Base-by-base conservation (phyloP, 2,797 vertebrate species). In the Xenopus petersii region DNA sequence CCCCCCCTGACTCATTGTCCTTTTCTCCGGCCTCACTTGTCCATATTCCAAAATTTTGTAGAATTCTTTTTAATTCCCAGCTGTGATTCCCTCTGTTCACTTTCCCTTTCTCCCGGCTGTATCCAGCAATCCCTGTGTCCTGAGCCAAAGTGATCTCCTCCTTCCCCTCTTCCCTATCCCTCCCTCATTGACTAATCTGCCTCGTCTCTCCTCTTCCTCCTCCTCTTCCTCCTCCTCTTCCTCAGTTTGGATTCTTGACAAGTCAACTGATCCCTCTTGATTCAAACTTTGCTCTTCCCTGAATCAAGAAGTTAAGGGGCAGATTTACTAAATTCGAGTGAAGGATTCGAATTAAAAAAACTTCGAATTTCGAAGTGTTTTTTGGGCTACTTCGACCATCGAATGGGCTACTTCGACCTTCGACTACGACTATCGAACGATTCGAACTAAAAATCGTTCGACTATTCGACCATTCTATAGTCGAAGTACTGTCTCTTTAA, bases 181-280 rank as follows among this genome's bases (percentile, higher is more conserved):
- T 56, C 55, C n/a, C 16, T 56, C 55, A 15, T 21, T 1, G 55
- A 15, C 55, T 17, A 56, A 24, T 36, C 61, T 63, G 4, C 36
- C 36, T 5, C 6, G 5, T 42, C 61, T 24, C 30, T 49, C 26
- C 30, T 49, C 51, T 49, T 49, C 48, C 5, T 51, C 12, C 13
- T 26, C n/a, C 66, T 15, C 33, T 51, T 46, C 66, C 49, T 55
- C 26, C 51, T 69, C 67, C 67, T 69, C 51, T 54, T 58, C 51
- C 26, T 58, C 26, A 49, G 67, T 51, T 54, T 69, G 67, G 66
- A 69, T 15, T 51, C 21, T 30, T 54, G 65, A 67, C 65, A 67
- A 54, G 49, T 13, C 12, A 55, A 58, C 66, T 67, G 55, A 69
- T 69, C 67, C 58, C 49, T 21, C 16, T 67, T 13, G 26, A n/a